Conservation (phyloP, 2,888 invertebrate genomes). For the Erynnis tages region DNA sequence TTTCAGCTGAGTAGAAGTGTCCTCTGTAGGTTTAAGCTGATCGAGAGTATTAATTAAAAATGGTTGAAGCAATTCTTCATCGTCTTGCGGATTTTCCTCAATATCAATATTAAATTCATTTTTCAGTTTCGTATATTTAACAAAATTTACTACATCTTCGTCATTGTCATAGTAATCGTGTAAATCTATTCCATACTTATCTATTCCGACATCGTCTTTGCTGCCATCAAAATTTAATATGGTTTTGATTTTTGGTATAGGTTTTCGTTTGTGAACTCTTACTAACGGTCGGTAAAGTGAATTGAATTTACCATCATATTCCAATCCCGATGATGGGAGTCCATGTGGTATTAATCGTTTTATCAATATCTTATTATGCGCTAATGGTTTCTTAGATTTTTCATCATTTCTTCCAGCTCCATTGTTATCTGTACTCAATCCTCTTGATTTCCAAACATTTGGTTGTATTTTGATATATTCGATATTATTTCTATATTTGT, state of each 20-base stretch:
- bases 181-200: constrained; percentile 24
- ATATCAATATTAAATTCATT: neutral
- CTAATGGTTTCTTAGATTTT: neutral
- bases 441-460: neutral
- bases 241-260: constrained; percentile 3
- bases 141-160: constrained; percentile 12
- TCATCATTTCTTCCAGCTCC: no score
- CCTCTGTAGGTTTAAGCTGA: neutral
- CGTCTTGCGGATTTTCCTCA: neutral
- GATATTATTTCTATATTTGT: neutral
- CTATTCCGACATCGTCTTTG: neutral
- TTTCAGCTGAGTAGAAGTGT: neutral
- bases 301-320: constrained; percentile 30
- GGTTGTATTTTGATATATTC: constrained; percentile 7
- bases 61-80: neutral
- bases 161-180: constrained; percentile 17
- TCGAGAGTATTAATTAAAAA: neutral
- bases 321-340: constrained; percentile 15
- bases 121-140: neutral
- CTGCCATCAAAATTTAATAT: constrained; percentile 11
- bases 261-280: constrained; percentile 31
- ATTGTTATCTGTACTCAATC: no score
- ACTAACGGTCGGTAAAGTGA: constrained; percentile 32
- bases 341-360: constrained; percentile 34
- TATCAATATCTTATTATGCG: constrained; percentile 25